Percentiles rank a stretch among this genome's conserved stretches.
Evolutionary conservation across 2,797 vertebrate species (phyloP).

Genomic region (Lacerta viridis): DNA sequence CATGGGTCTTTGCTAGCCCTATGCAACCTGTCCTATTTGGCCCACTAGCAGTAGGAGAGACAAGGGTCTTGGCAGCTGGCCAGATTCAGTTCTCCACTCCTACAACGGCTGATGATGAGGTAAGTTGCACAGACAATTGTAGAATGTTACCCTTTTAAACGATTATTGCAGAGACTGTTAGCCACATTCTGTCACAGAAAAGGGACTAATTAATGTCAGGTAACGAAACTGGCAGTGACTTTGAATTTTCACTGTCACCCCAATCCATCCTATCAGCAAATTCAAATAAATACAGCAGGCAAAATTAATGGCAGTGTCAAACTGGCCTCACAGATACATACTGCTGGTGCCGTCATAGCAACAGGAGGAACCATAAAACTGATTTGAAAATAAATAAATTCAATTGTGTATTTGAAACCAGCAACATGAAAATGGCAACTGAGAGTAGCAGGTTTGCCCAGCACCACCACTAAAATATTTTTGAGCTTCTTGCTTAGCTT

Average conservation of each 20-base stretch:
- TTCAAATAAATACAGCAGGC: constrained; percentile 52
- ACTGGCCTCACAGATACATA: constrained; percentile 53
- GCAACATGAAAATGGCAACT: constrained; percentile 43
- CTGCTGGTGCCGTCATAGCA: constrained; percentile 40
- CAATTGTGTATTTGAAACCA: constrained; percentile 30
- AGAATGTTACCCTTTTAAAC: background rate
- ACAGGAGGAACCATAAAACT: background rate
- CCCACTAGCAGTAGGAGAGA: no score
- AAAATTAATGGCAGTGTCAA: constrained; percentile 62
- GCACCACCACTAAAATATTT: constrained; percentile 25
- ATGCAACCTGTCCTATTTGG: no score
- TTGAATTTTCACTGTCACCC: constrained; percentile 65
- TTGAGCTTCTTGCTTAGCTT: constrained; percentile 41
- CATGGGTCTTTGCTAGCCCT: no score
- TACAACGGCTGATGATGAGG: no score
- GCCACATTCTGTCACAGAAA: constrained; percentile 54
- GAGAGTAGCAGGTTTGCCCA: constrained; percentile 51
- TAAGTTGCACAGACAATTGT: background rate
- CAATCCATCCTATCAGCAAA: constrained; percentile 63
- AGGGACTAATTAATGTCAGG: constrained; percentile 68
- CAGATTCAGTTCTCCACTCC: no score
- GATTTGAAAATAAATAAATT: constrained; percentile 39
- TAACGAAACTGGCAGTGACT: constrained; percentile 67
- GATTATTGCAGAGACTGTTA: constrained; percentile 31
- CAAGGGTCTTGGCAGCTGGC: no score